Percentiles rank a stretch among this genome's conserved stretches.
These are phyloP conservation scores for Drosophila silvestris DNA, from an alignment of 2,888 invertebrate genomes.

Conservation along the genomic window DNA sequence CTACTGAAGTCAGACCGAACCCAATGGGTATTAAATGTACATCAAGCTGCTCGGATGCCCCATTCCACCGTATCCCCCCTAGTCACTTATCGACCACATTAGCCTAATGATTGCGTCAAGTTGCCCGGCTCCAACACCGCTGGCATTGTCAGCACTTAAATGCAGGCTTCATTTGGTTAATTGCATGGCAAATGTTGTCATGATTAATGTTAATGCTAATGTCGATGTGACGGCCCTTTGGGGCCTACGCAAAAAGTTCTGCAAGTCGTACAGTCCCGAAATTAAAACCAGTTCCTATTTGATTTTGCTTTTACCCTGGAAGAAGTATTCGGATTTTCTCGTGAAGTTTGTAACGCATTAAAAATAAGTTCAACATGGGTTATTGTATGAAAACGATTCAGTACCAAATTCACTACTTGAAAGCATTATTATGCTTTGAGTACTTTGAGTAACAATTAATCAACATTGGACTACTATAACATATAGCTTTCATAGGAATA, in stretches of 20 bases:
- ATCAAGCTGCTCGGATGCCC: slow-evolving; percentile 42
- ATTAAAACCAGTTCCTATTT: slow-evolving; percentile 54
- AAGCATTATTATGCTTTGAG: neutral
- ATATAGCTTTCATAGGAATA: neutral
- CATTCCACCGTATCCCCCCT: slow-evolving; percentile 17
- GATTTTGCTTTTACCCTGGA: slow-evolving; percentile 1
- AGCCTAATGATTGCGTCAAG: slow-evolving; percentile 74
- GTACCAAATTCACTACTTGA: neutral
- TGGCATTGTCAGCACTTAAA: slow-evolving; percentile 74
- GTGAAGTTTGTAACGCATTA: neutral
- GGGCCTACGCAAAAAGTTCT: slow-evolving; percentile 45
- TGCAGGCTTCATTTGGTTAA: slow-evolving; percentile 78
- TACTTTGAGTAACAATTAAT: neutral
- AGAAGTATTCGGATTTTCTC: neutral
- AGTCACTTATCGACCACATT: slow-evolving; percentile 72
- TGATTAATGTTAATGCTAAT: slow-evolving; percentile 70
- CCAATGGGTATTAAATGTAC: slow-evolving; percentile 65
- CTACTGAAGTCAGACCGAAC: slow-evolving; percentile 22
- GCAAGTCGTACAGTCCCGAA: slow-evolving; percentile 10
- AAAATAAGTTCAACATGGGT: neutral
- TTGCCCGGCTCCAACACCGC: slow-evolving; percentile 39
- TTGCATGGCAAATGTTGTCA: slow-evolving; percentile 74
- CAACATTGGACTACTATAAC: neutral
- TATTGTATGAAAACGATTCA: neutral
- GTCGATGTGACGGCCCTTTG: slow-evolving; percentile 43